These are phyloP conservation scores for Eupelmus urozonus DNA, from an alignment of 2,888 invertebrate genomes.

Conservation along the genomic window DNA sequence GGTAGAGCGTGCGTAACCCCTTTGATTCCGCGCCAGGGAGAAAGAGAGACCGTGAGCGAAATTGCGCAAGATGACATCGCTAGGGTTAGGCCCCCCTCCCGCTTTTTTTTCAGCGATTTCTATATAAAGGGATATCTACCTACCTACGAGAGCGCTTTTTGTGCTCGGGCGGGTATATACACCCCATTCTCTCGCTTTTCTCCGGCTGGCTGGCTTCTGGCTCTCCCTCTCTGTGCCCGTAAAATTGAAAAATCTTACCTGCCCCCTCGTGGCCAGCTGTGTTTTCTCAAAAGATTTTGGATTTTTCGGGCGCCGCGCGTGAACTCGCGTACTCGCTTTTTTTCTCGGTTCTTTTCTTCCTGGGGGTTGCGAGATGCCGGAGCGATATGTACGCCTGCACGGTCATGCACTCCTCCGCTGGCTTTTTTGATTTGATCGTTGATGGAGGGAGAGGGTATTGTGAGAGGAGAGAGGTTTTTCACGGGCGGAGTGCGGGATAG, in stretches of 20 bases:
- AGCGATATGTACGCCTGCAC: conserved; percentile 4
- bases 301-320: conserved; percentile 63
- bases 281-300: conserved; percentile 73
- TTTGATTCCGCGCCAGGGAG: conserved; percentile 60
- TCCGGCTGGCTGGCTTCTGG: conserved; percentile 54
- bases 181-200: not conserved
- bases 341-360: conserved; percentile 17
- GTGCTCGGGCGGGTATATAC: not conserved
- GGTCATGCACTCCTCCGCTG: not conserved
- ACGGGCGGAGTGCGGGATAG: too few relatives aligned
- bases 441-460: not conserved
- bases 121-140: too few relatives aligned
- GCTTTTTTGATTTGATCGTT: not conserved
- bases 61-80: conserved; percentile 76
- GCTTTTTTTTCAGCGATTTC: not conserved
- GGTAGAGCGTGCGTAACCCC: conserved; percentile 61
- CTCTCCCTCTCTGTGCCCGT: conserved; percentile 52
- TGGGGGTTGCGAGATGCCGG: not conserved
- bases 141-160: too few relatives aligned
- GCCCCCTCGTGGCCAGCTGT: conserved; percentile 66
- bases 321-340: not conserved
- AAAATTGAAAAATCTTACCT: conserved; percentile 60
- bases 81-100: conserved; percentile 33
- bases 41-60: conserved; percentile 64
- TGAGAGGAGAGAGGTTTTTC: too few relatives aligned